Conservation (phyloP, 2,888 invertebrate species). For the Xylota sylvarum region DNA sequence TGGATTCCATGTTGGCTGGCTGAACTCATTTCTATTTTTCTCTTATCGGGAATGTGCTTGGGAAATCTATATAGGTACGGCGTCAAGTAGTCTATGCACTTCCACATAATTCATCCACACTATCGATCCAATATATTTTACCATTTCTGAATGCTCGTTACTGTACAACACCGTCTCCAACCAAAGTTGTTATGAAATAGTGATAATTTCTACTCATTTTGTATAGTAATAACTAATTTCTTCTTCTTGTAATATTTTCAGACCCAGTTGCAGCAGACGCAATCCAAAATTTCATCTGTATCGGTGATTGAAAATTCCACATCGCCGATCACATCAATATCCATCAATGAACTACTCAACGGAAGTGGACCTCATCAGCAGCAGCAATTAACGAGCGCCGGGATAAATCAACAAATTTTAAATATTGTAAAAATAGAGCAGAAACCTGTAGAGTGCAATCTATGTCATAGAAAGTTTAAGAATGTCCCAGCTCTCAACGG, state of each 20-base stretch:
- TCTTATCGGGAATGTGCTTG: too few relatives aligned
- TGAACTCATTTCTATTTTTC: too few relatives aligned
- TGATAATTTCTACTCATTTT: too few relatives aligned
- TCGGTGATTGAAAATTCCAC: conserved; percentile 79
- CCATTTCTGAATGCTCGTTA: too few relatives aligned
- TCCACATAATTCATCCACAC: too few relatives aligned
- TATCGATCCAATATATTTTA: too few relatives aligned
- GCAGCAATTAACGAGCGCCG: conserved; percentile 81
- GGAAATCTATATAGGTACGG: too few relatives aligned
- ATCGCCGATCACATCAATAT: conserved; percentile 79
- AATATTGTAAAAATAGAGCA: conserved; percentile 87
- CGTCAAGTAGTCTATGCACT: too few relatives aligned
- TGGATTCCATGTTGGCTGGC: too few relatives aligned
- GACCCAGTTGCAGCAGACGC: conserved; percentile 80
- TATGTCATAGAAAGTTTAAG: conserved; percentile 98
- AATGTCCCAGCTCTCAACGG: conserved; percentile 99
- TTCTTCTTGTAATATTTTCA: conserved; percentile 40
- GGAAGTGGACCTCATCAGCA: conserved; percentile 81
- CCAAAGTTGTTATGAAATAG: too few relatives aligned
- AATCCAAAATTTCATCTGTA: conserved; percentile 77
- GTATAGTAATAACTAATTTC: background rate
- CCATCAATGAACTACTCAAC: conserved; percentile 78
- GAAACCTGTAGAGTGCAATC: conserved; percentile 97
- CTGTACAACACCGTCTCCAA: too few relatives aligned
- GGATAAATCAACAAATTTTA: conserved; percentile 83